Evolutionary conservation across 1,140 invertebrate genomes (phyloP).

Genomic region (Tetraneura akinire): DNA sequence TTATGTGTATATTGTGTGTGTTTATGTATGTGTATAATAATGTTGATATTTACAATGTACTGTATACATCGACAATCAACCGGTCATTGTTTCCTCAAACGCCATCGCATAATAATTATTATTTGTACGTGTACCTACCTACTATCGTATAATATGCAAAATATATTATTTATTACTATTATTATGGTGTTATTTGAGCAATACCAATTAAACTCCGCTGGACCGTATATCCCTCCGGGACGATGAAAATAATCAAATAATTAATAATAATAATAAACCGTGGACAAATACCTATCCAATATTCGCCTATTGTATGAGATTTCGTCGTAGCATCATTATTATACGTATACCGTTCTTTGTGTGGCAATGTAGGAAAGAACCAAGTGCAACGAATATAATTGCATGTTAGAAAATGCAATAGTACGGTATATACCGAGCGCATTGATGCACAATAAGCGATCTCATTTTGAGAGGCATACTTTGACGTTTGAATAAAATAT

Average conservation of each 20-base stretch:
- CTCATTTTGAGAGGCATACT: background rate
- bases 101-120: background rate
- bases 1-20: too few species aligned
- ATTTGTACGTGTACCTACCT: too few species aligned
- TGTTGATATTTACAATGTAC: background rate
- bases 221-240: background rate
- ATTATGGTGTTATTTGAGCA: background rate
- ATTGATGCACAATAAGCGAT: background rate
- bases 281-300: background rate
- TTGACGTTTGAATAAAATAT: slow-evolving; percentile 3
- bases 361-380: background rate
- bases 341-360: background rate
- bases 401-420: background rate
- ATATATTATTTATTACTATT: background rate
- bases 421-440: background rate
- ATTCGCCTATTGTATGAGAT: background rate
- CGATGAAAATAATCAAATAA: background rate
- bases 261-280: background rate
- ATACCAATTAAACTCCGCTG: slow-evolving; percentile 10
- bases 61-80: background rate
- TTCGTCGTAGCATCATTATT: background rate
- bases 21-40: too few species aligned
- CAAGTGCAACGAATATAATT: background rate
- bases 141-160: too few species aligned
- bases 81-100: background rate